These are phyloP conservation scores for Invenusta paracnida DNA, from an alignment of 2,888 invertebrate genomes.

Conservation along the genomic window DNA sequence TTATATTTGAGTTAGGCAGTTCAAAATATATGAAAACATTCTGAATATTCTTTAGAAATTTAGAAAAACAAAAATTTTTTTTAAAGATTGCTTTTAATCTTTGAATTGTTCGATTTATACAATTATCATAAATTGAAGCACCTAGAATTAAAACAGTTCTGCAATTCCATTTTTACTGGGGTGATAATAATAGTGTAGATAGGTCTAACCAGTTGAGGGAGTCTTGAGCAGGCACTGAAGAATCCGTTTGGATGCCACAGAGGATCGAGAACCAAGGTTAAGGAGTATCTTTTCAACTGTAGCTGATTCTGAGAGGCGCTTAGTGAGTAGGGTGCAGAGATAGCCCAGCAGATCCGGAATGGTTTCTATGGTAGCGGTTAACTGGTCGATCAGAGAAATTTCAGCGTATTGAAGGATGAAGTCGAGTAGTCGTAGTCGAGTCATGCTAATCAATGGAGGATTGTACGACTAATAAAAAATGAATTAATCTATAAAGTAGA, in stretches of 20 bases:
- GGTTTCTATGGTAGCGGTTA: conserved; percentile 50
- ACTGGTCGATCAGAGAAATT: conserved; percentile 56
- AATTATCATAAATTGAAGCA: too few species aligned
- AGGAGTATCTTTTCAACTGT: conserved; percentile 40
- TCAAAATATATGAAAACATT: too few species aligned
- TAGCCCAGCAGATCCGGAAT: conserved; percentile 64
- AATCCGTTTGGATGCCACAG: background rate
- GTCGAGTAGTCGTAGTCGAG: conserved; percentile 78
- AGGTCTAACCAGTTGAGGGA: background rate
- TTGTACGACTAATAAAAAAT: too few species aligned
- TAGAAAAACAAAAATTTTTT: too few species aligned
- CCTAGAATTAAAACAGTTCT: too few species aligned
- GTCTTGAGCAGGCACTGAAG: background rate
- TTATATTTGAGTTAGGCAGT: too few species aligned
- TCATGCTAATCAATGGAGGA: conserved; percentile 79
- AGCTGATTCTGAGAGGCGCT: conserved; percentile 66
- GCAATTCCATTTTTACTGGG: too few species aligned
- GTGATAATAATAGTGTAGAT: too few species aligned
- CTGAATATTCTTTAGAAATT: too few species aligned
- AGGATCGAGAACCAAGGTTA: background rate
- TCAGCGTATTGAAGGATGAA: conserved; percentile 63
- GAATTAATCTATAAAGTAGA: too few species aligned
- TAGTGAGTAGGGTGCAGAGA: conserved; percentile 67
- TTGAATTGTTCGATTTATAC: too few species aligned
- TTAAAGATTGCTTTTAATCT: too few species aligned